Percentiles rank a stretch among this genome's conserved stretches.
phyloP scores from a whole-genome alignment of 2,888 invertebrate species.

The Tachina grossa region DNA sequence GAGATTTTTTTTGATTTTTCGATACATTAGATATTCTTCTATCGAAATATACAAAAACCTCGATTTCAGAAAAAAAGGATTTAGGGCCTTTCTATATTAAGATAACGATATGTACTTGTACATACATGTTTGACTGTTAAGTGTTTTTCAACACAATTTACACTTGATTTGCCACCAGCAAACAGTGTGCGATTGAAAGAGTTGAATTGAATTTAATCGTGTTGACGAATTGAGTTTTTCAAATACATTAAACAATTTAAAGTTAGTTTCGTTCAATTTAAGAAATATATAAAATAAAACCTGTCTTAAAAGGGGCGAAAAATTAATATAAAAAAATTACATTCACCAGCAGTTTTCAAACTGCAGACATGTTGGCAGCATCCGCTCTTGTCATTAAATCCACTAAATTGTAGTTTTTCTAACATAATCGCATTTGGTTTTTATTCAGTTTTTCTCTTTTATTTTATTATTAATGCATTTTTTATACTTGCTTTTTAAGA shows the following conservation, averaged over 20 bases:
- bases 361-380: conserved; percentile 69
- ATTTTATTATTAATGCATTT: background rate
- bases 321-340: background rate
- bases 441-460: conserved; percentile 13
- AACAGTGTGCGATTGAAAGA: background rate
- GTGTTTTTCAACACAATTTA: conserved; percentile 21
- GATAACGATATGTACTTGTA: too few relatives aligned
- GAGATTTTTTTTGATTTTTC: too few relatives aligned
- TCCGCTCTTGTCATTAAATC: conserved; percentile 51
- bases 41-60: too few relatives aligned
- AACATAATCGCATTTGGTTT: background rate
- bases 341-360: conserved; percentile 22
- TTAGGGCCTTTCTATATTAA: too few relatives aligned
- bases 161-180: conserved; percentile 44
- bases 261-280: background rate
- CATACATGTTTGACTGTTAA: background rate
- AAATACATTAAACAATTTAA: conserved; percentile 13
- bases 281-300: conserved; percentile 16
- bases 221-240: conserved; percentile 1
- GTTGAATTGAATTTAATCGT: conserved; percentile 17
- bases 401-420: conserved; percentile 35
- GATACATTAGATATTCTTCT: too few relatives aligned
- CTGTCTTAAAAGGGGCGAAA: background rate
- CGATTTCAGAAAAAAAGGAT: too few relatives aligned
- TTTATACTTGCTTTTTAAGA: conserved; percentile 12